These are phyloP conservation scores for Lepidocolaptes lacrymiger DNA, from an alignment of 2,797 vertebrate species.

Conservation along the genomic window DNA sequence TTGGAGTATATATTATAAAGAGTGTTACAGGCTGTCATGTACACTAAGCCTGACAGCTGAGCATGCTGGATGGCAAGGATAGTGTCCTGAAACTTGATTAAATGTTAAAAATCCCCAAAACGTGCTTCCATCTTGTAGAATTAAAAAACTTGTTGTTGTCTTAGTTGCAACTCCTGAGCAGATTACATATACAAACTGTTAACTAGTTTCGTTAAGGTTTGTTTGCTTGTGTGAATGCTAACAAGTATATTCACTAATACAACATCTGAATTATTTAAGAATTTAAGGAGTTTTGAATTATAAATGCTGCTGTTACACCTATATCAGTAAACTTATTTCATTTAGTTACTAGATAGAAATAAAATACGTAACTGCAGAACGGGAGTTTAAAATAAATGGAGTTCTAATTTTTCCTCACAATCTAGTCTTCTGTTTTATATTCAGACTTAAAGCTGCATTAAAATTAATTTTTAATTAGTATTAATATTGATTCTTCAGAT, in stretches of 20 bases:
- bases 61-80: not conserved
- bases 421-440: not conserved
- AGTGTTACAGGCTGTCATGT: not conserved
- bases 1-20: not conserved
- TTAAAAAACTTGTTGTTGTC: not conserved
- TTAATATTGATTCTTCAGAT: not conserved
- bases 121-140: accelerated
- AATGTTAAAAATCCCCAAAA: not conserved
- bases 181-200: not conserved
- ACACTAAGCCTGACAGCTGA: not conserved
- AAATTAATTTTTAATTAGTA: not conserved
- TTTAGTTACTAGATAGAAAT: not conserved
- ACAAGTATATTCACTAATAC: not conserved
- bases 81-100: not conserved
- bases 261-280: not conserved
- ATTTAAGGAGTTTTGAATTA: not conserved
- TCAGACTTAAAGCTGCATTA: not conserved
- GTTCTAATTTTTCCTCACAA: not conserved
- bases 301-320: not conserved
- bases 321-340: not conserved
- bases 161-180: not conserved
- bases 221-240: not conserved
- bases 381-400: not conserved
- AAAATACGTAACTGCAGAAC: not conserved
- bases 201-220: not conserved